Evolutionary conservation across 2,797 vertebrate genomes (phyloP), one percentile per base, ranked within the genome.

Genomic region (Menidia menidia): DNA sequence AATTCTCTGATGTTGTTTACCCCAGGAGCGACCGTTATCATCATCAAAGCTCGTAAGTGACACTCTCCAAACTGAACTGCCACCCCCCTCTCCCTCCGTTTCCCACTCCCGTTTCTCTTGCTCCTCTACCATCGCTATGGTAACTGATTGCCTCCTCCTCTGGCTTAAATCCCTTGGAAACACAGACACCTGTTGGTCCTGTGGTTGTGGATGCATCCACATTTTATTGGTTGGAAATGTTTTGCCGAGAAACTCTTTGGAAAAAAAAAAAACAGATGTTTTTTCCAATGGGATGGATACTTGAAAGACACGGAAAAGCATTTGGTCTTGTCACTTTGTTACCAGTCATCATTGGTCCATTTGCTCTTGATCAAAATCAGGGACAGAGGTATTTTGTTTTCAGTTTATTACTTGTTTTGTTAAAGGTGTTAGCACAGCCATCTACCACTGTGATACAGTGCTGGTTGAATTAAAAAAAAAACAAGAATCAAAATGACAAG

Each of bases 31-130:
- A 73, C 69, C 78, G 78, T 83, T 82, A 81, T 86, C 77, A 66
- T 84, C 87, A 86, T 90, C 87, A 88, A 82, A 86, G 87, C 78
- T 64, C 73, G 67, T 82, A 86, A 89, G 88, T 81, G 84, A 86
- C 85, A 82, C 87, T 83, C 81, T 82, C 65, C 73, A 68, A 83
- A 81, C 58, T 16, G 75, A 85, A 78, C 81, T 64, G 48, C 68
- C 74, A 67, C 35, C 64, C 19, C 18, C 19, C 48, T n/a, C 53
- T n/a, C 18, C 47, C 18, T 50, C 47, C 47, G 10, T 18, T 48
- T 48, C 18, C n/a, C 48, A 4, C 9, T 25, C 42, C 3, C 55
- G 70, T 25, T 50, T 61, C 30, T 62, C 67, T 54, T 68, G 68
- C 55, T 71, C 59, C 65, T 68, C 60, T 10, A 7, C 63, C 8